Evolutionary conservation across 1,140 invertebrate species (phyloP), one percentile per base, ranked within the genome.

Genomic region (Akabosia matsudoensis): DNA sequence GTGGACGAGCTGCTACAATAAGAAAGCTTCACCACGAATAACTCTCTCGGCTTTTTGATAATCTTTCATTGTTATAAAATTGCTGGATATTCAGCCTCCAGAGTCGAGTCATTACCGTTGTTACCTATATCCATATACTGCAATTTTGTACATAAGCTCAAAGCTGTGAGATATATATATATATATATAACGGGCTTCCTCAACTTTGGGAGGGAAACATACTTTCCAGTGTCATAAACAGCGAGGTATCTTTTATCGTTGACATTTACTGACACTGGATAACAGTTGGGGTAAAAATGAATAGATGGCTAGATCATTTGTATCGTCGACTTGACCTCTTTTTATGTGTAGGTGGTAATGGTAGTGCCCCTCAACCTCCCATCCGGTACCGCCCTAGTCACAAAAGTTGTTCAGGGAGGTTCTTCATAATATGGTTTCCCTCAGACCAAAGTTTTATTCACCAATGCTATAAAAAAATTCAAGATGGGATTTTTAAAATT

Each of bases 341-440:
- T 72, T 73, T 72, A 54, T 14, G 22, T 61, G 24, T 33, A 33
- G 33, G 70, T 45, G 33, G 51, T 31, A 71, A 73, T 71, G 70
- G 67, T 54, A 51, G 45, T 64, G 70, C 61, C 74, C 74, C 61
- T 75, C 70, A 70, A 34, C 75, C 75, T 70, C 75, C 75, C 75
- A 76, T 72, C 70, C 26, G 75, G 70, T 70, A 76, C 75, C 75
- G 75, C 75, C 75, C 75, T 70, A 70, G 75, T 76, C 75, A 76
- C 70, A 72, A 72, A 72, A 70, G 75, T 76, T 70, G 34, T 76
- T 75, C 70, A 70, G 61, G 67, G 67, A 45, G 34, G 67, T 75
- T 75, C 61, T 37, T 37, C 51, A 24, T n/a, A n/a, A n/a, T 70
- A 45, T 75, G 74, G 74, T 75, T 75, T 75, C 64, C 74, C 74